Percentiles rank a stretch among this genome's conserved stretches.
phyloP scores from a whole-genome alignment of 2,797 vertebrate genomes.

The Mormyrops attenuatus region DNA sequence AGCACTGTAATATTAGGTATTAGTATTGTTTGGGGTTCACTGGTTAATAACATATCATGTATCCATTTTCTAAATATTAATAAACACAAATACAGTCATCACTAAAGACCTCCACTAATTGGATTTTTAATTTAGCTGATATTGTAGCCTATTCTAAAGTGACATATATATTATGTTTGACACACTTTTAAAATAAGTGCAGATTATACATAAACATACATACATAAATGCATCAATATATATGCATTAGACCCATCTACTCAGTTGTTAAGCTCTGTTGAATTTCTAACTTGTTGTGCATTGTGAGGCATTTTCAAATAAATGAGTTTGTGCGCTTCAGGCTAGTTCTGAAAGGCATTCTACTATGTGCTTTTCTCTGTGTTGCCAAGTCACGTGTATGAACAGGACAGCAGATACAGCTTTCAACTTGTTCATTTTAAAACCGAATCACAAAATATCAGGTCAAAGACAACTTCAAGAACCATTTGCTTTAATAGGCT shows the following conservation, averaged over 20 bases:
- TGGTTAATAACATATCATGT: slow-evolving; percentile 42
- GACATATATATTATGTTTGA: background rate
- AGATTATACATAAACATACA: background rate
- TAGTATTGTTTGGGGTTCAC: slow-evolving; percentile 28
- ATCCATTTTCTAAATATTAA: slow-evolving; percentile 40
- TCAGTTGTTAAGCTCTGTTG: background rate
- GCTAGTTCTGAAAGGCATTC: slow-evolving; percentile 9
- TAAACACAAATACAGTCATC: slow-evolving; percentile 24
- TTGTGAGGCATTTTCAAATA: slow-evolving; percentile 3
- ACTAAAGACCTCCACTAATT: slow-evolving; percentile 17
- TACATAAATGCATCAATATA: background rate
- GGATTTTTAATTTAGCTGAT: slow-evolving; percentile 44
- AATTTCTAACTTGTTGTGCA: background rate
- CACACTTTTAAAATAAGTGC: background rate
- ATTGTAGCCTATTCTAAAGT: slow-evolving; percentile 38
- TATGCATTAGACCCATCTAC: background rate
- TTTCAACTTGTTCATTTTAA: slow-evolving; percentile 15
- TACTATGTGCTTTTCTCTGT: slow-evolving; percentile 16
- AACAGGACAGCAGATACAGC: slow-evolving; percentile 17
- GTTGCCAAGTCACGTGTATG: slow-evolving; percentile 18
- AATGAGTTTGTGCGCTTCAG: slow-evolving; percentile 3
- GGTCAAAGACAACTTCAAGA: slow-evolving; percentile 14
- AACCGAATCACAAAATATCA: background rate
- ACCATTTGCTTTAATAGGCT: slow-evolving; percentile 11
- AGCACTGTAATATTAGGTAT: slow-evolving; percentile 33